These are phyloP conservation scores for Venustaconcha ellipsiformis DNA, from an alignment of 1,140 invertebrate species.

Conservation along the genomic window DNA sequence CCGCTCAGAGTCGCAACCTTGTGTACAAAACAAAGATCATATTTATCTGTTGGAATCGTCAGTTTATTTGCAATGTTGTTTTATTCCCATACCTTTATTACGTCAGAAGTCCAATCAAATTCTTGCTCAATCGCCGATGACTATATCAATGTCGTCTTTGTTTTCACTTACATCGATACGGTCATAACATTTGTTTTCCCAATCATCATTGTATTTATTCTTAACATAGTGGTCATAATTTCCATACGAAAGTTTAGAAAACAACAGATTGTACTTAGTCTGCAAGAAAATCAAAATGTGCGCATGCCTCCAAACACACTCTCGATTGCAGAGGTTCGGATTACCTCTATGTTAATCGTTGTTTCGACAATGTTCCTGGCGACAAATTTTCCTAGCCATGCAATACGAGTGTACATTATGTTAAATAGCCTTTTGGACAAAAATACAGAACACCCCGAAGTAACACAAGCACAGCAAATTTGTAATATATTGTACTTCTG, in stretches of 20 bases:
- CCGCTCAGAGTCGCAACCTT: slow-evolving; percentile 54
- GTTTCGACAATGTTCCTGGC: slow-evolving; percentile 84
- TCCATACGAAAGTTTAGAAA: slow-evolving; percentile 39
- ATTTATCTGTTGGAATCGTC: slow-evolving; percentile 26
- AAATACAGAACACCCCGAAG: not conserved
- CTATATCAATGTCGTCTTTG: slow-evolving; percentile 63
- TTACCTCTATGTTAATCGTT: slow-evolving; percentile 84
- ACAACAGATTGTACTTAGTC: slow-evolving; percentile 28
- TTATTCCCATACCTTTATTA: slow-evolving; percentile 48
- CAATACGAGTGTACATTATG: slow-evolving; percentile 49
- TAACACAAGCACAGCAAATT: slow-evolving; percentile 65
- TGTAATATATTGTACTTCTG: slow-evolving; percentile 78
- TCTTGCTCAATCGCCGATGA: slow-evolving; percentile 18
- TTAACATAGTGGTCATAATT: slow-evolving; percentile 75
- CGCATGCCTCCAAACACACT: slow-evolving; percentile 5
- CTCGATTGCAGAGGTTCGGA: slow-evolving; percentile 66
- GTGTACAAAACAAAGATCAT: slow-evolving; percentile 50
- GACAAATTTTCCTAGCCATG: slow-evolving; percentile 79
- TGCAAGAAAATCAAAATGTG: not conserved
- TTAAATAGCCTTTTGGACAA: slow-evolving; percentile 2
- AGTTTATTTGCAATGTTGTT: slow-evolving; percentile 29
- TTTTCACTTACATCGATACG: slow-evolving; percentile 73
- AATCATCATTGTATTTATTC: slow-evolving; percentile 70
- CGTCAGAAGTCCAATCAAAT: slow-evolving; percentile 22
- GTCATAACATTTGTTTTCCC: slow-evolving; percentile 73